Percentiles rank a stretch among this genome's conserved stretches.
phyloP scores from a whole-genome alignment of 2,797 vertebrate genomes.

The Echiichthys vipera region DNA sequence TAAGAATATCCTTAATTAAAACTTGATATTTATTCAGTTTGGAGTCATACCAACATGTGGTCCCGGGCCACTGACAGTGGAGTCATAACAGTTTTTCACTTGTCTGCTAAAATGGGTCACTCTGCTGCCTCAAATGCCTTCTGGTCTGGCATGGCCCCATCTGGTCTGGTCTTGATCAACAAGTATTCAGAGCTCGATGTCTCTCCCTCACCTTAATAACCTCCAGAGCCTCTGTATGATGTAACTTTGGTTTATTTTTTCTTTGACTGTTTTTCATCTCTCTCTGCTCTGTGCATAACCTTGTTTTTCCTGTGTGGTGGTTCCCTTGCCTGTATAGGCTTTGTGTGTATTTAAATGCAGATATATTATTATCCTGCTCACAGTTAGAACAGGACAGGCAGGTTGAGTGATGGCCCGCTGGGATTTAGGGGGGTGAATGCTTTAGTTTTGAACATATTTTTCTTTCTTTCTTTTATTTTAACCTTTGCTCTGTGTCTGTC shows the following conservation, averaged over 20 bases:
- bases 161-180: constrained; percentile 66
- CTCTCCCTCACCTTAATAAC: constrained; percentile 60
- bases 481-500: constrained; percentile 39
- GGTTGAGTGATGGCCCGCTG: constrained; percentile 50
- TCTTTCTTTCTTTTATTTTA: constrained; percentile 9
- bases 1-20: constrained; percentile 12
- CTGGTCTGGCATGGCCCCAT: constrained; percentile 16
- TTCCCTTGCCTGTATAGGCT: constrained; percentile 63
- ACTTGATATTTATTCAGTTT: constrained; percentile 13
- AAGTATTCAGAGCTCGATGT: constrained; percentile 52
- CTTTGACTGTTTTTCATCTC: constrained; percentile 74
- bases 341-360: constrained; percentile 74
- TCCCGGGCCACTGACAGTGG: constrained; percentile 2
- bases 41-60: not conserved
- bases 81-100: constrained; percentile 24
- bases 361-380: constrained; percentile 87
- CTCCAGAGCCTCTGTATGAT: constrained; percentile 66
- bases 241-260: constrained; percentile 53
- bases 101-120: constrained; percentile 23
- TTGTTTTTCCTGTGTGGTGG: constrained; percentile 88
- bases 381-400: constrained; percentile 90
- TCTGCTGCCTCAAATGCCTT: not conserved
- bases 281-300: constrained; percentile 88
- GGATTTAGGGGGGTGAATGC: constrained; percentile 47
- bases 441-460: constrained; percentile 47